Evolutionary conservation across 2,113 vertebrate genomes (phyloP).

Genomic region (Cebidichthys violaceus): DNA sequence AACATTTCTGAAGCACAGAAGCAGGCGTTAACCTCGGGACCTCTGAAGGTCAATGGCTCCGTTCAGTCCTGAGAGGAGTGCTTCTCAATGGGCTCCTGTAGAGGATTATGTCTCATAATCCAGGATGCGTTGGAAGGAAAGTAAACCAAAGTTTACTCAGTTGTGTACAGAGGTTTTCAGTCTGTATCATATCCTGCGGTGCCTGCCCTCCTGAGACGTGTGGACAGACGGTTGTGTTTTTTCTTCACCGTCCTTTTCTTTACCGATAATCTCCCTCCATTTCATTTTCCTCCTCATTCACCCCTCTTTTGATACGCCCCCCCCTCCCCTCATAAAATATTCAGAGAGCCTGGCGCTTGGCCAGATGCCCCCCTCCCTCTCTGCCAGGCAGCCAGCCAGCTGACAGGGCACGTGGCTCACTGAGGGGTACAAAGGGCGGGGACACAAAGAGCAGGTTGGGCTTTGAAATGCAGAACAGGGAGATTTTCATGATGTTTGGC

Average conservation of each 20-base stretch:
- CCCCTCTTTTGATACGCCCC: not conserved
- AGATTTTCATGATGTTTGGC: not conserved
- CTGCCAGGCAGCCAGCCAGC: conserved; percentile 59
- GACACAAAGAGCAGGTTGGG: conserved; percentile 21
- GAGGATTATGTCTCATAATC: conserved; percentile 15
- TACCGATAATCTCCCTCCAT: not conserved
- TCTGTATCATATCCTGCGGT: not conserved
- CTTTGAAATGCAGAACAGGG: conserved; percentile 51
- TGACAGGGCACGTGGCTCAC: conserved; percentile 50
- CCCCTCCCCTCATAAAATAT: conserved; percentile 65
- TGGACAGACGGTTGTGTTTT: not conserved
- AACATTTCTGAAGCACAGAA: not conserved
- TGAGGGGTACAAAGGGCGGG: conserved; percentile 27
- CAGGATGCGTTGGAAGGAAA: not conserved
- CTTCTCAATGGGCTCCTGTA: conserved; percentile 18
- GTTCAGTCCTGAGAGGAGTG: conserved; percentile 8
- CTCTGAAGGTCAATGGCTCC: not conserved
- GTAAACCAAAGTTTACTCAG: too few relatives aligned
- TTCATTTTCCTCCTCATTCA: not conserved
- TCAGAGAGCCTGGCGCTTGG: conserved; percentile 49
- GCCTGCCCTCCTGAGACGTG: not conserved
- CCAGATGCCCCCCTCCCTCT: conserved; percentile 51
- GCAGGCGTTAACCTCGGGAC: not conserved
- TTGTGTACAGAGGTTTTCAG: not conserved
- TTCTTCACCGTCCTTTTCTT: not conserved